Conservation (phyloP, 1,140 invertebrate species). For the Drosophila arawakana region DNA sequence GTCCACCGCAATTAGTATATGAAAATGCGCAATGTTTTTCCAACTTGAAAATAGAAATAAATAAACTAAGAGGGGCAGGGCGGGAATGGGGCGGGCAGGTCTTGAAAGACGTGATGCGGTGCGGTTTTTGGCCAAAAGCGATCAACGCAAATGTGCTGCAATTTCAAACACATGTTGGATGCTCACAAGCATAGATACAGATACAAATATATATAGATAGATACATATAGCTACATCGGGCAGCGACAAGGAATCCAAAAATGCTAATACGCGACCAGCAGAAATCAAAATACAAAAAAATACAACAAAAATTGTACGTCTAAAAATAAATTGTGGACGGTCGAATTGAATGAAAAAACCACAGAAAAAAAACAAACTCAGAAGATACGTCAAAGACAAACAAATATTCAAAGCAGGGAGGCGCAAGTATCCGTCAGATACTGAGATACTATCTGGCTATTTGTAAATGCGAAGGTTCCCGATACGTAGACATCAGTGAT, state of each 20-base stretch:
- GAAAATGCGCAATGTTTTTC: slow-evolving; percentile 67
- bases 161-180: slow-evolving; percentile 81
- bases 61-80: slow-evolving; percentile 8
- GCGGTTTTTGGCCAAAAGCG: slow-evolving; percentile 19
- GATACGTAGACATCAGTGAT: background rate
- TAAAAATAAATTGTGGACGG: slow-evolving; percentile 72
- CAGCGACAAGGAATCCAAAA: slow-evolving; percentile 61
- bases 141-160: slow-evolving; percentile 55
- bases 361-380: slow-evolving; percentile 21
- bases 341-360: slow-evolving; percentile 34
- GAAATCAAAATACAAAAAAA: slow-evolving; percentile 75
- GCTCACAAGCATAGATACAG: slow-evolving; percentile 32
- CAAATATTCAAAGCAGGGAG: slow-evolving; percentile 58
- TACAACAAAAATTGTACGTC: slow-evolving; percentile 59
- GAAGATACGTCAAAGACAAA: slow-evolving; percentile 30
- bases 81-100: background rate
- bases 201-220: slow-evolving; percentile 20
- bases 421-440: slow-evolving; percentile 48
- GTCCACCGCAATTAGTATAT: slow-evolving; percentile 60
- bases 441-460: slow-evolving; percentile 56
- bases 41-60: slow-evolving; percentile 63
- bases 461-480: slow-evolving; percentile 76
- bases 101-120: background rate
- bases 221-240: slow-evolving; percentile 2
- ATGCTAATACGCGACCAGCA: slow-evolving; percentile 69